Percentiles rank a stretch among this genome's conserved stretches.
These are phyloP conservation scores for Spisula solida DNA, from an alignment of 2,888 invertebrate genomes.

Conservation along the genomic window DNA sequence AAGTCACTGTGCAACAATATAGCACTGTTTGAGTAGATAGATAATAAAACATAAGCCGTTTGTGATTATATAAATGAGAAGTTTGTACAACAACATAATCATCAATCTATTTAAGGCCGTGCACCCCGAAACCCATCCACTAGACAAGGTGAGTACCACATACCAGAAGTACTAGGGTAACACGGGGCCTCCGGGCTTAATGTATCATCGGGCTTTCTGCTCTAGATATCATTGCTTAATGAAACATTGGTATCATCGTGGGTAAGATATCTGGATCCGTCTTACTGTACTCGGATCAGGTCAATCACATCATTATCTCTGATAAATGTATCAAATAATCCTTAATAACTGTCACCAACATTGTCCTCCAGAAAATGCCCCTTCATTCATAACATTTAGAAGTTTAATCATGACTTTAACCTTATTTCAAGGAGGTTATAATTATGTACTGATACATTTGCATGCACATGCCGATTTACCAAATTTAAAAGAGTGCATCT, in stretches of 20 bases:
- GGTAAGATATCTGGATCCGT: constrained; percentile 36
- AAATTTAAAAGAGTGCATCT: too few relatives aligned
- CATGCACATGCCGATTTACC: too few relatives aligned
- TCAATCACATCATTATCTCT: constrained; percentile 49
- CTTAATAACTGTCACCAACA: constrained; percentile 34
- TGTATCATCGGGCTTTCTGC: constrained; percentile 22
- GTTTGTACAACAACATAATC: not conserved
- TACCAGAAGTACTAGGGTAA: constrained; percentile 29
- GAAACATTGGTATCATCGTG: constrained; percentile 36
- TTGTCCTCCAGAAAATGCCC: not conserved
- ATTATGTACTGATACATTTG: too few relatives aligned
- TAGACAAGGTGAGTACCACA: not conserved
- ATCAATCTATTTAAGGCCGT: not conserved
- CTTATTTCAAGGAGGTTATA: too few relatives aligned
- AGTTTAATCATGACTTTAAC: too few relatives aligned
- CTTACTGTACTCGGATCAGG: constrained; percentile 28
- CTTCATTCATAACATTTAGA: not conserved
- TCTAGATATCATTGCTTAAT: constrained; percentile 34
- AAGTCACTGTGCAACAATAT: not conserved
- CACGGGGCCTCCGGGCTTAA: constrained; percentile 4
- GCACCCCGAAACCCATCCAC: not conserved
- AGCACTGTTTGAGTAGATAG: not conserved
- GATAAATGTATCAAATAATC: constrained; percentile 35
- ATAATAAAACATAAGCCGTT: not conserved
- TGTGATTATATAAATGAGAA: constrained; percentile 1